phyloP scores from a whole-genome alignment of 2,113 vertebrate genomes.

The Burhinus oedicnemus region DNA sequence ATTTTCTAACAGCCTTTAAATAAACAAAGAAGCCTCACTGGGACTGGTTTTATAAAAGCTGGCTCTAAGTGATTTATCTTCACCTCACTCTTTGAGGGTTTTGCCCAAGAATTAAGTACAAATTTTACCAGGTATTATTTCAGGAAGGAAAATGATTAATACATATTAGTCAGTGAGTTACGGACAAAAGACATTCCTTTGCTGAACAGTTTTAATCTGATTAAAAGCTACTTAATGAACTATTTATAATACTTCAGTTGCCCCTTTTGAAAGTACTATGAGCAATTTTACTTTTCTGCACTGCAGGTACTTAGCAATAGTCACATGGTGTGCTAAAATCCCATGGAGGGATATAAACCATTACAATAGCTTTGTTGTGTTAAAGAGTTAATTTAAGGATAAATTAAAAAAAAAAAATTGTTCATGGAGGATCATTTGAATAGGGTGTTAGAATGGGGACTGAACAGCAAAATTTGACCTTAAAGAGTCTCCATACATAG shows the following conservation, averaged over 20 bases:
- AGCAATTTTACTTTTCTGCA: neutral
- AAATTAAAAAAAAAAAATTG: neutral
- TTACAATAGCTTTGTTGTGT: neutral
- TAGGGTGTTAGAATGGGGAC: neutral
- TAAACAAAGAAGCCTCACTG: neutral
- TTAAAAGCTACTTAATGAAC: neutral
- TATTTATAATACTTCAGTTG: neutral
- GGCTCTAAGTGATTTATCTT: neutral
- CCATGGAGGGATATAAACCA: neutral
- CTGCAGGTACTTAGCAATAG: neutral
- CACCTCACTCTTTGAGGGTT: neutral
- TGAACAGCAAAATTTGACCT: neutral
- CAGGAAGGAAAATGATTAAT: neutral
- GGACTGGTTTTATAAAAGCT: neutral
- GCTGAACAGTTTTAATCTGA: neutral
- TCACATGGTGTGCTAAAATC: neutral
- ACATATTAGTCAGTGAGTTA: neutral
- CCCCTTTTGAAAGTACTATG: neutral
- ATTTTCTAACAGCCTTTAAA: neutral
- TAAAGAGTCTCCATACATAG: neutral
- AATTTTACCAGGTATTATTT: neutral
- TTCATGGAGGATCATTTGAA: neutral
- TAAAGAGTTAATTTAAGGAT: neutral
- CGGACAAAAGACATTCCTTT: neutral
- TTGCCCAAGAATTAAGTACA: neutral